These are phyloP conservation scores for Diploptera punctata DNA, from an alignment of 2,888 invertebrate species.

Conservation along the genomic window DNA sequence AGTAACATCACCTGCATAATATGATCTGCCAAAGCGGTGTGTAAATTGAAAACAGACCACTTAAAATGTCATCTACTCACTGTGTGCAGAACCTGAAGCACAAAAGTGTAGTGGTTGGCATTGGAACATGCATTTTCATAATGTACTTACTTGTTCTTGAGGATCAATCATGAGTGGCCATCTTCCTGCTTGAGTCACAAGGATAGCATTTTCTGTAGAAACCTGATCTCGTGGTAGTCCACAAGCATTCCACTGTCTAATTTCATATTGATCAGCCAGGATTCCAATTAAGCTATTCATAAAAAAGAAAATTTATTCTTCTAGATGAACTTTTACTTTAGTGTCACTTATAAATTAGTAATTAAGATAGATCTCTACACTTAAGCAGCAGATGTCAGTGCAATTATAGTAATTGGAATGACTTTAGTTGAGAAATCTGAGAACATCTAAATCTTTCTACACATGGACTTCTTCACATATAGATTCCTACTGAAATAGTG, in stretches of 20 bases:
- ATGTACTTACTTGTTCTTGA: slow-evolving; percentile 77
- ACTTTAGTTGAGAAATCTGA: no score
- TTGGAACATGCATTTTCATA: slow-evolving; percentile 30
- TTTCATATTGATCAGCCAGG: slow-evolving; percentile 84
- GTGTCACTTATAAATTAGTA: no score
- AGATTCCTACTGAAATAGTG: no score
- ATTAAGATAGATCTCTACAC: no score
- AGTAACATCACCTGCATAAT: no score
- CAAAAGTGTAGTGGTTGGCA: no score
- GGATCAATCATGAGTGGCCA: slow-evolving; percentile 96
- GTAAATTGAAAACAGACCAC: slow-evolving; percentile 2
- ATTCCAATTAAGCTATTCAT: slow-evolving; percentile 68
- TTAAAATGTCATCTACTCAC: slow-evolving; percentile 5
- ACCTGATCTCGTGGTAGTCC: slow-evolving; percentile 87
- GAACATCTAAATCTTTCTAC: no score
- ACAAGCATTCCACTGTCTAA: slow-evolving; percentile 88
- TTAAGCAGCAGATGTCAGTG: no score
- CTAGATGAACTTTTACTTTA: no score
- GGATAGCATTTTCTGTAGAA: slow-evolving; percentile 91
- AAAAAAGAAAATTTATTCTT: neutral
- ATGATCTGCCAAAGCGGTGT: no score
- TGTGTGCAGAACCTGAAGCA: slow-evolving; percentile 6
- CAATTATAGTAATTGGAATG: no score
- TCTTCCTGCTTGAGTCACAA: slow-evolving; percentile 80
- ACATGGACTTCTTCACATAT: no score